Base-by-base conservation (phyloP, 2,113 vertebrate species). In the Nothobranchius furzeri region DNA sequence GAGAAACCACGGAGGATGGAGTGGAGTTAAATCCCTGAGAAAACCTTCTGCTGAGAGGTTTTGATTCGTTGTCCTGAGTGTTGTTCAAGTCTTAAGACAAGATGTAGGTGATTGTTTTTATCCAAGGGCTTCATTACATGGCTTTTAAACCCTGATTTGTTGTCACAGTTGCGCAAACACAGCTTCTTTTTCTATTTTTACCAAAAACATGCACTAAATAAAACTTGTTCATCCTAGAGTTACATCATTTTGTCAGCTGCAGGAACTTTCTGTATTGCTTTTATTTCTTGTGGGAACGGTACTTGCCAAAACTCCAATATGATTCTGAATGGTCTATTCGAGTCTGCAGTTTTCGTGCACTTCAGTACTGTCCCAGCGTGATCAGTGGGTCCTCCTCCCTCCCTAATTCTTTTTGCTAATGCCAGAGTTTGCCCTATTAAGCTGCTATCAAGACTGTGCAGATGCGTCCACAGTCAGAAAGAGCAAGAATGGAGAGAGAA, bases 371-470 rank as follows among this genome's bases (percentile, higher is more conserved):
- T 89, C 87, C 66, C 73, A 74, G 84, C 86, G 81, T 78, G 87
- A 89, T 88, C 83, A 84, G 25, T 86, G 84, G 78, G 85, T 89
- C 85, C 87, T 79, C 70, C 79, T 80, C 82, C 83, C 73, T 58
- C 82, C 83, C 73, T 58, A 42, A 78, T 89, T 83, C 83, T 89
- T 88, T 88, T 85, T 90, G 88, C 85, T 88, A 87, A 86, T 85
- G 90, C 84, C 85, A 90, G 87, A 91, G 85, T 90, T 88, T 89
- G 90, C 90, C 90, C 90, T 91, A 80, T 82, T 86, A 91, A 86
- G 90, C 90, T 91, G 90, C 90, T 90, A 91, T 79, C 80, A 86
- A 86, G 86, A 89, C 88, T 89, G 83, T 88, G 85, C 89, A 87
- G 86, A 88, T 79, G 83, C 83, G 76, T 84, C 83, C 73, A 79